A percentile compares a stretch with the other conserved stretches of the same genome.
These are phyloP conservation scores for Ploceus nigricollis DNA, from an alignment of 2,113 vertebrate species.

Conservation along the genomic window DNA sequence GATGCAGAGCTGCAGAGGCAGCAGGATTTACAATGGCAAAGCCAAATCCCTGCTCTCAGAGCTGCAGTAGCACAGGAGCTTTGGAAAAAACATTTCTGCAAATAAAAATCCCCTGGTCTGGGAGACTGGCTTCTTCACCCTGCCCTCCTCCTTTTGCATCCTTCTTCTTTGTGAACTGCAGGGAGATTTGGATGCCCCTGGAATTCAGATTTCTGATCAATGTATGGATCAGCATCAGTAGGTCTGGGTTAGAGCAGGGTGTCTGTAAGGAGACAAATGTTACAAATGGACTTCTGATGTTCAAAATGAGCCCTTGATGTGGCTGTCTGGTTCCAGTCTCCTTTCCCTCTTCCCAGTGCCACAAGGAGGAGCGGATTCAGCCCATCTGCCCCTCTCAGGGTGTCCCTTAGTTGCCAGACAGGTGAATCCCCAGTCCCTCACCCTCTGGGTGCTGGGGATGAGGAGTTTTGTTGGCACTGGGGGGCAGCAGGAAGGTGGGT, in stretches of 20 bases:
- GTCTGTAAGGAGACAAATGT: background rate
- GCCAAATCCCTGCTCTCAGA: background rate
- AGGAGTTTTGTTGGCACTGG: background rate
- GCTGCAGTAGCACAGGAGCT: background rate
- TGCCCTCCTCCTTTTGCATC: background rate
- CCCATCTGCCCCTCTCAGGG: background rate
- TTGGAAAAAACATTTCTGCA: background rate
- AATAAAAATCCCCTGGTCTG: background rate
- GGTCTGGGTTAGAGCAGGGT: background rate
- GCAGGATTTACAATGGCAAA: background rate
- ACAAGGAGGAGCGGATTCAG: rapidly evolving
- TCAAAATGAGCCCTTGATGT: background rate
- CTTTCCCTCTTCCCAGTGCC: background rate
- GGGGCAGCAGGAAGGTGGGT: background rate
- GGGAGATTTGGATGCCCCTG: background rate
- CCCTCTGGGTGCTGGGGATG: background rate
- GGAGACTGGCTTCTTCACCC: background rate
- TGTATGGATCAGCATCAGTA: rapidly evolving
- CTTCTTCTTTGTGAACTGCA: background rate
- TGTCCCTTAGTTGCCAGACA: background rate
- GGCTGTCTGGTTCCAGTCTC: background rate
- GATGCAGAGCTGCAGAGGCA: background rate
- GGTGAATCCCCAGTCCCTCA: background rate
- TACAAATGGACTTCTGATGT: background rate
- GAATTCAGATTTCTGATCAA: background rate